These are phyloP conservation scores for cattle (Bos taurus) DNA, from an alignment of 2,113 vertebrate genomes.

Conservation along the genomic window ARS-UCD2.0 NC_037351.1:49524501-49525000, in stretches of 20 bases:
- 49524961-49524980: background rate
- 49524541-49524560: background rate
- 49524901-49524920: background rate
- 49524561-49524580: background rate
- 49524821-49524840: background rate
- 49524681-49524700: accelerated
- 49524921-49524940: background rate
- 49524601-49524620: background rate
- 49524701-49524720: accelerated
- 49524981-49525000: background rate
- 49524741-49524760: background rate
- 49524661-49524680: accelerated
- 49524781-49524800: accelerated
- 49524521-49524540: background rate
- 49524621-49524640: background rate
- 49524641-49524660: accelerated
- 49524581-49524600: background rate
- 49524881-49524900: background rate
- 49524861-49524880: background rate
- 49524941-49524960: background rate
- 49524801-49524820: accelerated
- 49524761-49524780: background rate
- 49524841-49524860: accelerated
- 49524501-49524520: background rate
- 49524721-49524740: background rate